phyloP scores from a whole-genome alignment of 2,113 vertebrate genomes.

The Pseudopodoces humilis region DNA sequence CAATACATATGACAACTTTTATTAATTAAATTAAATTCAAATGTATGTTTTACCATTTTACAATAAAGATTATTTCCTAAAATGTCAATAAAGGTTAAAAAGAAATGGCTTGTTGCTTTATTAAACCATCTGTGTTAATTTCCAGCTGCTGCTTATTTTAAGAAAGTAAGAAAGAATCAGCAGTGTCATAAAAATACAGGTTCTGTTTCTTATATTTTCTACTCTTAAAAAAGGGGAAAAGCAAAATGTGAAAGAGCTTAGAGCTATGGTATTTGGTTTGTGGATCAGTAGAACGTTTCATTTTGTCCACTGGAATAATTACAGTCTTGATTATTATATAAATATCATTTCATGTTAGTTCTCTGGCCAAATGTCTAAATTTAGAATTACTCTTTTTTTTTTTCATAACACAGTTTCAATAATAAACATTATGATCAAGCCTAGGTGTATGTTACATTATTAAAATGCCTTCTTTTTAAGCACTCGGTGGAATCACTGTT shows the following conservation, averaged over 20 bases:
- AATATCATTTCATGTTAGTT: slow-evolving; percentile 15
- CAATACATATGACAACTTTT: background rate
- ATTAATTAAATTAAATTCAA: background rate
- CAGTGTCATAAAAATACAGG: slow-evolving; percentile 6
- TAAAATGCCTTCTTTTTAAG: slow-evolving; percentile 40
- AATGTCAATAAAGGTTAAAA: background rate
- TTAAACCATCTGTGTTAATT: background rate
- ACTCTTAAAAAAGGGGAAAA: background rate
- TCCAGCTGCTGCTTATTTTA: background rate
- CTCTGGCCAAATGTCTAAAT: slow-evolving; percentile 17
- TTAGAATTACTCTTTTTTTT: slow-evolving; percentile 13
- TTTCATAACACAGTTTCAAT: slow-evolving; percentile 21
- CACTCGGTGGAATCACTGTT: background rate
- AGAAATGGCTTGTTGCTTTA: background rate
- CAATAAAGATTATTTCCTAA: background rate
- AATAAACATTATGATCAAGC: slow-evolving; percentile 37
- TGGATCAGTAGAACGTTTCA: background rate
- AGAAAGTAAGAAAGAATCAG: background rate
- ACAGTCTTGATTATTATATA: slow-evolving; percentile 19
- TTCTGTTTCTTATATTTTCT: background rate
- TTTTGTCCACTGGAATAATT: slow-evolving; percentile 27
- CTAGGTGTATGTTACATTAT: slow-evolving; percentile 30
- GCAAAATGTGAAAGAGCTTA: background rate
- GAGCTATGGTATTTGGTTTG: background rate
- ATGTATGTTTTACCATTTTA: background rate